Conservation (phyloP, 2,113 vertebrate genomes). For the Scalopus aquaticus region DNA sequence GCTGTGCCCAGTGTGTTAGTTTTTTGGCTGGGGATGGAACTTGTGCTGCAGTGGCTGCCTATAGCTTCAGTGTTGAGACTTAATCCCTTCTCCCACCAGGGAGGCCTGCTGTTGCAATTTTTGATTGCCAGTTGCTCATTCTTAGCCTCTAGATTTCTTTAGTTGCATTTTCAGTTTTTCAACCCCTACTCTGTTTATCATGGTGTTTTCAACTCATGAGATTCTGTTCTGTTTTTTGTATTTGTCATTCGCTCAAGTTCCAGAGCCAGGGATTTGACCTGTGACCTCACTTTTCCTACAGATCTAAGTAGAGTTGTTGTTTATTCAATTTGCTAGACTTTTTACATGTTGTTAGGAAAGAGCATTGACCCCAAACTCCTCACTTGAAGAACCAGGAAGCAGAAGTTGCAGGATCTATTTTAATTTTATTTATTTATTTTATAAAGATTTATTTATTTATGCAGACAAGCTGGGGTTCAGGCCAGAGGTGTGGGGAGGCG, state of each 20-base stretch:
- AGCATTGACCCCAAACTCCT: background rate
- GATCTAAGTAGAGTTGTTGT: background rate
- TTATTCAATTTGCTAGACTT: background rate
- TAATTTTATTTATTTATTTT: background rate
- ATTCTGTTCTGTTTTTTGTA: background rate
- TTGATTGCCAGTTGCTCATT: too few species aligned
- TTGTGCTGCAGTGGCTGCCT: too few species aligned
- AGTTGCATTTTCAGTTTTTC: background rate
- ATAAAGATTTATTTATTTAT: too few species aligned
- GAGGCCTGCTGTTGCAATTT: too few species aligned
- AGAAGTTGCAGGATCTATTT: background rate
- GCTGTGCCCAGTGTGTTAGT: too few species aligned
- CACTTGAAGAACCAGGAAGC: background rate
- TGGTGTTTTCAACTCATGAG: background rate
- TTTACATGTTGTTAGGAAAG: background rate
- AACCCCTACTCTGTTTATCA: background rate
- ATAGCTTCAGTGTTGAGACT: too few species aligned
- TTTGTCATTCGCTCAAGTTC: background rate
- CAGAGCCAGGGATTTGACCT: background rate
- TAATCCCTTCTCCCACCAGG: too few species aligned
- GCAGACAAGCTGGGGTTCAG: too few species aligned
- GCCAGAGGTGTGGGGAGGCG: too few species aligned
- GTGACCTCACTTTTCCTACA: background rate
- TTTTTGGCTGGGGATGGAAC: too few species aligned
- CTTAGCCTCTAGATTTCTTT: too few species aligned